phyloP scores from a whole-genome alignment of 2,797 vertebrate genomes.

The Spatula versicolor region DNA sequence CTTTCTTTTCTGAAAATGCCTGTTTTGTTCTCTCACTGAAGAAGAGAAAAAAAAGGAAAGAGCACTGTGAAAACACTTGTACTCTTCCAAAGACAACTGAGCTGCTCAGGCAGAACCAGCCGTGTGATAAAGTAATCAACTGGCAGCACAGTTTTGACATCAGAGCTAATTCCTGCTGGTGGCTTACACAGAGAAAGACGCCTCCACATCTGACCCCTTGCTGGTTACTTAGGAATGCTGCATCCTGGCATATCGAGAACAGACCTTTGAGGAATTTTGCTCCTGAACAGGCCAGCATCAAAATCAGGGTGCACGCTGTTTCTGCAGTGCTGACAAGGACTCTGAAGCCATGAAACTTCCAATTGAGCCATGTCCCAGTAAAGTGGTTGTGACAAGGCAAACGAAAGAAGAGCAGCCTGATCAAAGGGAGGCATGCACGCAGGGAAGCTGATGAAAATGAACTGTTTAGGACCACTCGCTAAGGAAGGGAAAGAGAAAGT shows the following conservation, averaged over 20 bases:
- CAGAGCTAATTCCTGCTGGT: neutral
- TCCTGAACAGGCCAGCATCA: neutral
- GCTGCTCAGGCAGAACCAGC: neutral
- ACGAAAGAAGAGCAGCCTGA: neutral
- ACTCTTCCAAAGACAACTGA: neutral
- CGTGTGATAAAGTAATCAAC: neutral
- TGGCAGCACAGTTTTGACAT: neutral
- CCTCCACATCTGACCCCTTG: neutral
- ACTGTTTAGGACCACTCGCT: neutral
- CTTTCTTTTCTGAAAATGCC: neutral
- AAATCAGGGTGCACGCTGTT: rapidly evolving
- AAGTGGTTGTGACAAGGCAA: neutral
- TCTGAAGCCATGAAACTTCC: neutral
- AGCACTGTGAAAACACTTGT: neutral
- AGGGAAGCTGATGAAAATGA: neutral
- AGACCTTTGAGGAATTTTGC: neutral
- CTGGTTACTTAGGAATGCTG: neutral
- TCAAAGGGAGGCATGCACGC: neutral
- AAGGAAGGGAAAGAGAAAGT: neutral
- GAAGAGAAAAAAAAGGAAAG: neutral
- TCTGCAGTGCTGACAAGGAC: neutral
- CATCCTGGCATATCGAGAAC: neutral
- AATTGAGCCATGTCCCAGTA: neutral
- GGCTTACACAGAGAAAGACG: neutral
- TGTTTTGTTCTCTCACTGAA: neutral